Conservation (phyloP, 2,113 vertebrate species). For the Verasper variegatus region DNA sequence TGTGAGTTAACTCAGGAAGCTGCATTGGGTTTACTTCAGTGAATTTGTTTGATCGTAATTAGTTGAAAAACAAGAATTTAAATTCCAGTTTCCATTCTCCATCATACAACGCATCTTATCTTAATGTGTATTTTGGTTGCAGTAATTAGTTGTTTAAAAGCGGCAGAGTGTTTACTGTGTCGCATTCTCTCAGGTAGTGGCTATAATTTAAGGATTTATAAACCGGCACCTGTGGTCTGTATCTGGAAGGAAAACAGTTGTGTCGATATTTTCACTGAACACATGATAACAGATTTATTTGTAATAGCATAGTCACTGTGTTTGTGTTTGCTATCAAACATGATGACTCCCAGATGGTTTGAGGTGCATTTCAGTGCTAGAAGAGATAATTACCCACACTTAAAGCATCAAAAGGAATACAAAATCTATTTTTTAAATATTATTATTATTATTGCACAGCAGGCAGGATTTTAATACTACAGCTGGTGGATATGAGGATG, state of each 20-base stretch:
- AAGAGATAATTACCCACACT: no score
- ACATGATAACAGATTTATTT: background rate
- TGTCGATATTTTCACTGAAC: constrained; percentile 9
- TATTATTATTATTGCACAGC: no score
- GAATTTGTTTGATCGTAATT: constrained; percentile 29
- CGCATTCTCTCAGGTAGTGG: constrained; percentile 41
- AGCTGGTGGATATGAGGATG: no score
- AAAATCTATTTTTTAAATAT: no score
- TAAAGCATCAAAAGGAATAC: no score
- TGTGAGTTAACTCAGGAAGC: background rate
- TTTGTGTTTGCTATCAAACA: constrained; percentile 10
- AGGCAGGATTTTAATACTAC: no score
- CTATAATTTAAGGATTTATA: constrained; percentile 54
- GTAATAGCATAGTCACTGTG: background rate
- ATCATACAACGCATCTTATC: background rate
- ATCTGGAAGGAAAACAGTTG: constrained; percentile 3
- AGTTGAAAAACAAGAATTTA: constrained; percentile 5
- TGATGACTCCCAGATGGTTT: no score
- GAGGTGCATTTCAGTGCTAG: no score
- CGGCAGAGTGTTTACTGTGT: constrained; percentile 18
- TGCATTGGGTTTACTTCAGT: background rate
- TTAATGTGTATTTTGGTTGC: constrained; percentile 34
- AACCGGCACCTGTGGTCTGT: constrained; percentile 22
- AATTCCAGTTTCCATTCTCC: background rate
- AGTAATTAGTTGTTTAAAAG: constrained; percentile 35